Conservation (phyloP, 2,113 vertebrate species). For the Morone saxatilis region DNA sequence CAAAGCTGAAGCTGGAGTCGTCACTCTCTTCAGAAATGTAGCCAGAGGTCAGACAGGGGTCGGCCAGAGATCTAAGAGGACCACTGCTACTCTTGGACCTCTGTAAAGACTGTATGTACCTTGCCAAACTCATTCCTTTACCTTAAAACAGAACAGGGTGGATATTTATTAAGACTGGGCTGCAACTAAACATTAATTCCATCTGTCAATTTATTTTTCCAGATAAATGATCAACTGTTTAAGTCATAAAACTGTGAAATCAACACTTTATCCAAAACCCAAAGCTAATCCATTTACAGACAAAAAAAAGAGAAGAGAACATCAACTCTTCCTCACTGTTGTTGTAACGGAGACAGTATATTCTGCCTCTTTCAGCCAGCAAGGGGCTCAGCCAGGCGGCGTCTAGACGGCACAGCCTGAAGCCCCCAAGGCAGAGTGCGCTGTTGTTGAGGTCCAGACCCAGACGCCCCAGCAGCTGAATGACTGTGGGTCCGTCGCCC, state of each 20-base stretch:
- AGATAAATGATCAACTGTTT: not conserved
- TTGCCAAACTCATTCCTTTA: constrained; percentile 87
- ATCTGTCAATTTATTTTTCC: not conserved
- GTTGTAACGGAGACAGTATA: constrained; percentile 74
- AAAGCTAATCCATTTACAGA: not conserved
- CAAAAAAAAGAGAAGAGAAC: not conserved
- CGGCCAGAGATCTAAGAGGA: constrained; percentile 68
- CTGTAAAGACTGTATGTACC: constrained; percentile 88
- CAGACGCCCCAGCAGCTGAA: constrained; percentile 89
- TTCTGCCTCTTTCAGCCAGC: constrained; percentile 85
- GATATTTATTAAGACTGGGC: too few relatives aligned
- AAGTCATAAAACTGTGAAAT: not conserved
- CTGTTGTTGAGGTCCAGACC: constrained; percentile 91
- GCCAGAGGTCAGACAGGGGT: constrained; percentile 81
- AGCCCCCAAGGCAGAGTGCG: constrained; percentile 94
- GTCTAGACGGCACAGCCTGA: constrained; percentile 90
- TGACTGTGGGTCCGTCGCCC: constrained; percentile 87
- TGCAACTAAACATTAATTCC: not conserved
- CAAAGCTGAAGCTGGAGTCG: constrained; percentile 84
- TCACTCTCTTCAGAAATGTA: constrained; percentile 86
- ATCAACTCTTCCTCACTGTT: constrained; percentile 71
- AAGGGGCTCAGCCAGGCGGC: constrained; percentile 92
- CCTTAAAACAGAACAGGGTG: constrained; percentile 70
- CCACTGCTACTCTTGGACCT: constrained; percentile 78
- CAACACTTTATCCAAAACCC: not conserved